These are phyloP conservation scores for Heliconius melpomene DNA, from an alignment of 1,140 invertebrate genomes.

Conservation along the genomic window DNA sequence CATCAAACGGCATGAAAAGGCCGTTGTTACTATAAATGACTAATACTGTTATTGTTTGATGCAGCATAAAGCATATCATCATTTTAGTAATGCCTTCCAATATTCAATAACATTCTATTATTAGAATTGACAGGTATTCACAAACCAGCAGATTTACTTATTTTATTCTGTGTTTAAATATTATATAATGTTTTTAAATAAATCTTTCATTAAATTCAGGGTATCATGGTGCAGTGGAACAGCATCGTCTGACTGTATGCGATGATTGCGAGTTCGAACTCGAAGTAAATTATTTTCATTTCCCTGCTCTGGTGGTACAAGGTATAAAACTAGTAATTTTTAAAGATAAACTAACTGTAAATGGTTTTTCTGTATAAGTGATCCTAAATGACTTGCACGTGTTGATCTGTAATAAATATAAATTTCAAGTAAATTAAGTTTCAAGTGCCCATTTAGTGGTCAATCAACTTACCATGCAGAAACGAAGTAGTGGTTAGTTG, in stretches of 20 bases:
- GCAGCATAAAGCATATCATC: neutral
- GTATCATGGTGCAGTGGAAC: too few relatives aligned
- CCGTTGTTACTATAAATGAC: slow-evolving; percentile 4
- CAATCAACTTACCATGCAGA: neutral
- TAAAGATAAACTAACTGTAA: too few relatives aligned
- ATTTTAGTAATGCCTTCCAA: neutral
- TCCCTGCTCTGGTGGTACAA: too few relatives aligned
- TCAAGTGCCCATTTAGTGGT: neutral
- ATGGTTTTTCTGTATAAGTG: too few relatives aligned
- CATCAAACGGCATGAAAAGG: neutral
- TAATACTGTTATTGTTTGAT: slow-evolving; percentile 20
- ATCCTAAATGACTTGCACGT: neutral
- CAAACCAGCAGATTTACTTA: neutral
- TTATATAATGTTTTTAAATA: too few relatives aligned
- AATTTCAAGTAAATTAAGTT: neutral
- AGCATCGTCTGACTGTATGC: too few relatives aligned
- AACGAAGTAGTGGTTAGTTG: neutral
- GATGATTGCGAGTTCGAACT: too few relatives aligned
- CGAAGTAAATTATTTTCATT: too few relatives aligned
- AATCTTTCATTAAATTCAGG: too few relatives aligned
- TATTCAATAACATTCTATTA: slow-evolving; percentile 1
- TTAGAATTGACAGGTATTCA: neutral
- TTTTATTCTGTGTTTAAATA: neutral
- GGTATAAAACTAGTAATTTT: too few relatives aligned
- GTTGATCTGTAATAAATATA: neutral